A percentile compares a stretch with the other conserved stretches of the same genome.
Conservation (phyloP, 2,797 vertebrate genomes). For the Hippocampus kuda region DNA sequence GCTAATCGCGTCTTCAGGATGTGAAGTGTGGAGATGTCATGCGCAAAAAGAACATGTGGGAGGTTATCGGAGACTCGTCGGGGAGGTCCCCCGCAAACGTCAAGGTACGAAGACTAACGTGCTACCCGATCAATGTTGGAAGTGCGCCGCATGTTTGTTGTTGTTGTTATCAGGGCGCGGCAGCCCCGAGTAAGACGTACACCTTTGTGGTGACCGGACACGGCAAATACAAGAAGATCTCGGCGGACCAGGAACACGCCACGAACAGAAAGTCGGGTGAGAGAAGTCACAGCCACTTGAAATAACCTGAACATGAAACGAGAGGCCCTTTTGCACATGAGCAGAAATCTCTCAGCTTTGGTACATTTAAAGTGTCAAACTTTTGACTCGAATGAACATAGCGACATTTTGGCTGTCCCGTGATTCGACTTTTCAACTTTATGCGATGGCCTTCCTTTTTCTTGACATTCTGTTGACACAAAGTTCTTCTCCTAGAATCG, state of each 20-base stretch:
- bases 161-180: constrained; percentile 52
- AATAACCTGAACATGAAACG: neutral
- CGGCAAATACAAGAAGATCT: constrained; percentile 89
- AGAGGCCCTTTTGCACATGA: neutral
- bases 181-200: constrained; percentile 72
- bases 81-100: constrained; percentile 21
- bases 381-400: no score
- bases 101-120: constrained; percentile 40
- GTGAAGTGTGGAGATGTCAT: constrained; percentile 83
- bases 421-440: neutral
- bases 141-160: neutral
- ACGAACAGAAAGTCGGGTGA: constrained; percentile 51
- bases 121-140: neutral
- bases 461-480: neutral
- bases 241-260: constrained; percentile 55
- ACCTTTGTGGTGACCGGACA: constrained; percentile 89
- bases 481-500: neutral
- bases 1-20: constrained; percentile 62
- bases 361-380: no score
- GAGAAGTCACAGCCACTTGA: neutral
- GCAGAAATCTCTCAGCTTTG: neutral
- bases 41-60: constrained; percentile 92
- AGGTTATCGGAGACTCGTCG: constrained; percentile 65
- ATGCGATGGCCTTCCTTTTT: neutral
- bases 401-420: no score